Conservation (phyloP, 2,113 vertebrate species). For the Hyperopisus bebe region DNA sequence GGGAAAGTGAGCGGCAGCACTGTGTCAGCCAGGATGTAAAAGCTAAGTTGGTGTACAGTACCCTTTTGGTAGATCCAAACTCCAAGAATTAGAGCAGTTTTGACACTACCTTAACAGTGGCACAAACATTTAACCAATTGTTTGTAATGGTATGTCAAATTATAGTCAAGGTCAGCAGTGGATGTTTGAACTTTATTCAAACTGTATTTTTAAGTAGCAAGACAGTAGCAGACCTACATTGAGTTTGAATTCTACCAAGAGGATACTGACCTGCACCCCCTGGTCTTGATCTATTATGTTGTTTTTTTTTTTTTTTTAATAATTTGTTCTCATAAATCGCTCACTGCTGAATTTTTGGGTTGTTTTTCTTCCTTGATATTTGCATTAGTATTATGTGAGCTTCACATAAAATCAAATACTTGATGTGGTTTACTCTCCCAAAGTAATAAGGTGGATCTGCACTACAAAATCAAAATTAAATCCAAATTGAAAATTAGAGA, state of each 20-base stretch:
- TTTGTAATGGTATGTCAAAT: constrained; percentile 52
- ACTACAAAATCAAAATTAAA: background rate
- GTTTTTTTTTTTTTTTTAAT: constrained; percentile 33
- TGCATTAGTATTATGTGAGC: constrained; percentile 26
- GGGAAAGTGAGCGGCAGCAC: constrained; percentile 44
- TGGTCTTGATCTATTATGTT: constrained; percentile 37
- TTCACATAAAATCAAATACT: constrained; percentile 10
- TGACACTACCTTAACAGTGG: constrained; percentile 1
- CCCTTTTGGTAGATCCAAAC: constrained; percentile 40
- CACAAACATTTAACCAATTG: constrained; percentile 65
- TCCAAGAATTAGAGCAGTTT: constrained; percentile 36
- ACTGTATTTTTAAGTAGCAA: background rate
- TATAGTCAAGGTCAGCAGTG: constrained; percentile 20
- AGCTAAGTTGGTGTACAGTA: constrained; percentile 34
- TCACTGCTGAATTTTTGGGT: constrained; percentile 26
- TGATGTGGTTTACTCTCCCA: constrained; percentile 8
- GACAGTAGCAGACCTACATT: constrained; percentile 24
- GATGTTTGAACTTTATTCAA: constrained; percentile 30
- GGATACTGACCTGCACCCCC: constrained; percentile 37
- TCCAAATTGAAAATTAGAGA: background rate
- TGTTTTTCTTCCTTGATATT: constrained; percentile 48
- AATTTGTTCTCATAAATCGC: constrained; percentile 36
- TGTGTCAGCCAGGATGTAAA: constrained; percentile 43
- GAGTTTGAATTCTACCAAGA: constrained; percentile 43
- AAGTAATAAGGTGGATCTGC: background rate